phyloP scores from a whole-genome alignment of 1,140 invertebrate genomes.

The Diachasmimorpha longicaudata region DNA sequence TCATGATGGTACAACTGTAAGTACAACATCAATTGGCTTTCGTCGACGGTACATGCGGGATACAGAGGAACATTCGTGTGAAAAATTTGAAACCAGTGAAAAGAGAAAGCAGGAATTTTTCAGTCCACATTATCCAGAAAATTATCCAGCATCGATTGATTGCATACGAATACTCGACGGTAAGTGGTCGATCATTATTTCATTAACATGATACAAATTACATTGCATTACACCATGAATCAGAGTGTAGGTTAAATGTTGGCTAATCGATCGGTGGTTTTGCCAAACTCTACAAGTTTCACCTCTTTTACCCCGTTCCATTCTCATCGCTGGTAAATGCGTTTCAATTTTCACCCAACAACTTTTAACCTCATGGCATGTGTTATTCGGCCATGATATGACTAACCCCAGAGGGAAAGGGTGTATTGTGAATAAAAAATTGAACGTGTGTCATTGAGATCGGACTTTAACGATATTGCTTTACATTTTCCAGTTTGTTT shows the following conservation, averaged over 20 bases:
- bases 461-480: neutral
- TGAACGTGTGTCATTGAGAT: neutral
- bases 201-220: neutral
- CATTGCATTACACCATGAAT: neutral
- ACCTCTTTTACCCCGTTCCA: conserved; percentile 30
- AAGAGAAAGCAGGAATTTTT: conserved; percentile 70
- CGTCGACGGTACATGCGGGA: conserved; percentile 50
- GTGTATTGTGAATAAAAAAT: neutral
- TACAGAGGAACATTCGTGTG: conserved; percentile 51
- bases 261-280: conserved; percentile 19
- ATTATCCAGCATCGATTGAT: conserved; percentile 75
- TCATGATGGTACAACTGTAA: neutral
- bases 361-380: conserved; percentile 12
- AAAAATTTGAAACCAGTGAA: conserved; percentile 67
- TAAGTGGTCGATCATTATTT: conserved; percentile 52
- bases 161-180: conserved; percentile 75
- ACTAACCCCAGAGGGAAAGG: neutral
- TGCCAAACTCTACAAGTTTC: conserved; percentile 10
- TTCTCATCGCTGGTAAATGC: conserved; percentile 23
- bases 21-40: conserved; percentile 33
- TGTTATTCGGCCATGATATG: neutral
- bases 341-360: conserved; percentile 25
- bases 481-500: neutral
- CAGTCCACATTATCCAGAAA: conserved; percentile 74
- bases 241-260: conserved; percentile 17